Base-by-base conservation (phyloP, 2,888 invertebrate species). In the Andrena bucephala region DNA sequence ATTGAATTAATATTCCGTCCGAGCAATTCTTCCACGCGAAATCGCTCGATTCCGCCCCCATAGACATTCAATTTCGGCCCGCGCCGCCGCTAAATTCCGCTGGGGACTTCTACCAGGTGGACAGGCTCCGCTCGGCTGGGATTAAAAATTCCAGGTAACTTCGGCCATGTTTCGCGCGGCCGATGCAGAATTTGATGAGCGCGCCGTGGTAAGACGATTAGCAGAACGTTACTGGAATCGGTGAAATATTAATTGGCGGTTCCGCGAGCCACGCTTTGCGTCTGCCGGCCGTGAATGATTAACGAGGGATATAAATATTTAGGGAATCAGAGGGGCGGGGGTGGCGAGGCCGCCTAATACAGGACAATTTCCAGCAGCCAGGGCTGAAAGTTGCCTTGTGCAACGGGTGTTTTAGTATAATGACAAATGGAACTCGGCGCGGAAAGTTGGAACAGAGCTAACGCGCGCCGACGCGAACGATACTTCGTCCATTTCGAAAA, bases 401-500 rank as follows among this genome's bases (percentile, higher is more conserved):
- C 2, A 42, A 75, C 71, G 76, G 57, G 10, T 24, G 57, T 57
- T 81, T 76, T 62, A 36, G 68, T 52, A 57, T 36, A 76, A 81
- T 76, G 82, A 81, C 81, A 76, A 83, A 81, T 76, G 72, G 76
- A 69, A 65, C 71, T 48, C 52, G 33, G 10, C 10, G 63, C 20
- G 20, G 60, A 76, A 76, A 81, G 71, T 83, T 81, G 65, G 48
- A 68, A 65, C 52, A 31, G 68, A 71, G 66, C 74, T 71, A 81
- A 81, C 67, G 62, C 74, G 54, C 29, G 36, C 31, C 13, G 77
- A 72, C 71, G 66, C 66, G 72, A 77, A 72, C 71, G 65, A 83
- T 71, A 76, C 72, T 68, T 69, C 63, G 63, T 81, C 71, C 82
- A 81, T 81, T 81, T 72, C 82, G 27, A 81, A 83, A 83, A 83